Conservation (phyloP, 2,888 invertebrate genomes). For the Pristionchus arcanus region DNA sequence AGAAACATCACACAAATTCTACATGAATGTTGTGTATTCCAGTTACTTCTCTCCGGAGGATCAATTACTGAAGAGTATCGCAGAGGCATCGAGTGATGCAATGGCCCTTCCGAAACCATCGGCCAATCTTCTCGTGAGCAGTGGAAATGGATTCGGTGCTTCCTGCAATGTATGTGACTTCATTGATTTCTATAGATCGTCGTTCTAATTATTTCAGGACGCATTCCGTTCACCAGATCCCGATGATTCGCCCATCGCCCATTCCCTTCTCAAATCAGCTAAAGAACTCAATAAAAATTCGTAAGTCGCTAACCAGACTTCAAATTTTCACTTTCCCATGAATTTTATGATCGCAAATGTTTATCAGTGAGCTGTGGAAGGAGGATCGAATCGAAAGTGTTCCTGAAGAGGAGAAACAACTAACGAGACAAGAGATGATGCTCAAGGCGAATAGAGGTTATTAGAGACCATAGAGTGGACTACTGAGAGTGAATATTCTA, state of each 20-base stretch:
- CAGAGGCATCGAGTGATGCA: slow-evolving; percentile 18
- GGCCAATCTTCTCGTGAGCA: not conserved
- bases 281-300: slow-evolving; percentile 70
- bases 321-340: too few species aligned
- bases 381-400: slow-evolving; percentile 45
- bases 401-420: not conserved
- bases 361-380: slow-evolving; percentile 46
- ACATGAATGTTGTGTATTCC: not conserved
- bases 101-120: slow-evolving; percentile 2
- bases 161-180: not conserved
- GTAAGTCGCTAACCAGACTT: slow-evolving; percentile 18
- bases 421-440: slow-evolving; percentile 42
- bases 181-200: too few species aligned
- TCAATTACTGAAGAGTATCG: not conserved
- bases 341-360: not conserved
- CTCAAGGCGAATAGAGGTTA: slow-evolving; percentile 36
- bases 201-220: not conserved
- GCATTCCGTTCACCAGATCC: slow-evolving; percentile 66
- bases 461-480: not conserved
- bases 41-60: slow-evolving; percentile 21
- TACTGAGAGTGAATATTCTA: not conserved
- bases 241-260: slow-evolving; percentile 76
- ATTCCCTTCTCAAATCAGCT: slow-evolving; percentile 73
- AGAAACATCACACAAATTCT: not conserved
- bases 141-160: slow-evolving; percentile 30